Conservation (phyloP, 2,888 invertebrate genomes). For the Apotomis capreana region DNA sequence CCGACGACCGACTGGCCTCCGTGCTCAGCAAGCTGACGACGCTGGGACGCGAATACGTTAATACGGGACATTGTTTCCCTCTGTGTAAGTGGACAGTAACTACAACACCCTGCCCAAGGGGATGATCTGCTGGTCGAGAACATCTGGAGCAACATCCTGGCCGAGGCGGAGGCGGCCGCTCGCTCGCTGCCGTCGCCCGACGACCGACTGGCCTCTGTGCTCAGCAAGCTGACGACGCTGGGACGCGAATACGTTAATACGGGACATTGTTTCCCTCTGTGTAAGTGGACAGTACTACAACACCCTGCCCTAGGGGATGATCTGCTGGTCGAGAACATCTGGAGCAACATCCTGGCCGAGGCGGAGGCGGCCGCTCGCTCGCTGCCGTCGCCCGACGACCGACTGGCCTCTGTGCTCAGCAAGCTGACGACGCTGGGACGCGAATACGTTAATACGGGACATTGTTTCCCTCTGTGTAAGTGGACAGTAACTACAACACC, state of each 20-base stretch:
- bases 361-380: conserved; percentile 76
- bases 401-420: conserved; percentile 87
- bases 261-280: too few species aligned
- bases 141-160: too few species aligned
- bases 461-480: conserved; percentile 94
- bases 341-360: conserved; percentile 92
- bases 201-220: too few species aligned
- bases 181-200: too few species aligned
- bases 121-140: too few species aligned
- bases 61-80: conserved; percentile 94
- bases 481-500: conserved; percentile 39
- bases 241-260: too few species aligned
- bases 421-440: conserved; percentile 91
- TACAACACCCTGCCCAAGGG: too few species aligned
- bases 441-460: conserved; percentile 90
- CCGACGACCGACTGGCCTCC: conserved; percentile 85
- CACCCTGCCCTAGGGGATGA: conserved; percentile 80
- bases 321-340: conserved; percentile 93
- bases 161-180: too few species aligned
- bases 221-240: too few species aligned
- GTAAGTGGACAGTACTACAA: too few species aligned
- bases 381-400: conserved; percentile 78
- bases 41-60: conserved; percentile 90
- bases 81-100: conserved; percentile 82
- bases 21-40: conserved; percentile 90